Conservation (phyloP, 2,888 invertebrate genomes). For the Therioaphis trifolii region DNA sequence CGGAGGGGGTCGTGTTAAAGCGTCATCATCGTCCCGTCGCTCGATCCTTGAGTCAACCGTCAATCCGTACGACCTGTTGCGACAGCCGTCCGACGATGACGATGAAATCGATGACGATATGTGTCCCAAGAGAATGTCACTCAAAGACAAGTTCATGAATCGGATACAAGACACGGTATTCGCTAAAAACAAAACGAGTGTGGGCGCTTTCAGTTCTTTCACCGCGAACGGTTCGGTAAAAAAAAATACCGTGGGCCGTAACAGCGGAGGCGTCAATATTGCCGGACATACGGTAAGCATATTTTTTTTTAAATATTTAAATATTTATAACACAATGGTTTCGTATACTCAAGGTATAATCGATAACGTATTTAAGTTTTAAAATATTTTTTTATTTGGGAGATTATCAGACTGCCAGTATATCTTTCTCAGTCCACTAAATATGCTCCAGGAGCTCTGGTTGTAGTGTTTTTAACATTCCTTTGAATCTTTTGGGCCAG, state of each 20-base stretch:
- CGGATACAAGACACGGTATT: slow-evolving; percentile 69
- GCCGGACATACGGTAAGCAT: slow-evolving; percentile 78
- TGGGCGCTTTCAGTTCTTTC: slow-evolving; percentile 70
- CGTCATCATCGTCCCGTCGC: slow-evolving; percentile 68
- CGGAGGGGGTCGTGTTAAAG: slow-evolving; percentile 65
- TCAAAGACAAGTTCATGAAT: slow-evolving; percentile 72
- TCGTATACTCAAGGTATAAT: no score
- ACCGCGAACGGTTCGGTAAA: slow-evolving; percentile 69
- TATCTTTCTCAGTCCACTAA: no score
- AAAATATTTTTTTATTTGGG: no score
- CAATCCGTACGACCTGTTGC: slow-evolving; percentile 85
- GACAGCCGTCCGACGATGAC: slow-evolving; percentile 68
- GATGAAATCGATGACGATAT: slow-evolving; percentile 68
- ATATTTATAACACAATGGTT: no score
- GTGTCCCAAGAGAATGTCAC: slow-evolving; percentile 69
- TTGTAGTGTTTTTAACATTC: no score
- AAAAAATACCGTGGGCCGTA: slow-evolving; percentile 64
- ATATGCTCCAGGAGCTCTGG: no score
- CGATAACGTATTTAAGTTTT: no score
- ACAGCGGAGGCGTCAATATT: slow-evolving; percentile 71
- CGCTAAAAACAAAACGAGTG: slow-evolving; percentile 70
- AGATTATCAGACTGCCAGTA: no score
- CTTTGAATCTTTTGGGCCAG: no score
- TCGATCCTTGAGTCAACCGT: slow-evolving; percentile 87
- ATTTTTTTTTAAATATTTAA: no score